Evolutionary conservation across 2,797 vertebrate genomes (phyloP).

Genomic region (Setipinna tenuifilis): DNA sequence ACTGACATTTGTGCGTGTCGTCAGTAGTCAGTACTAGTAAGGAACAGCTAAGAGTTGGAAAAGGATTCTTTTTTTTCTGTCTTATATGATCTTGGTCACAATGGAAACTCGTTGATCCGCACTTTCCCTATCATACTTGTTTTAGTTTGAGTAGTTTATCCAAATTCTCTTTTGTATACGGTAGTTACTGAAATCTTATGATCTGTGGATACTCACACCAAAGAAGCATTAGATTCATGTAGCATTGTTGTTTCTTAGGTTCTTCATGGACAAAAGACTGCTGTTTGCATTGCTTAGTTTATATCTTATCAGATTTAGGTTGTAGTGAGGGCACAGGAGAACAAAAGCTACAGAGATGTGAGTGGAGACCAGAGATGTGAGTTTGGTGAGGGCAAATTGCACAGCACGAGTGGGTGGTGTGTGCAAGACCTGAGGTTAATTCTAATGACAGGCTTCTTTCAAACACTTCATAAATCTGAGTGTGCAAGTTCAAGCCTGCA

Average conservation of each 20-base stretch:
- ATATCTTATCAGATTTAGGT: not conserved
- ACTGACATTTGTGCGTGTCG: not conserved
- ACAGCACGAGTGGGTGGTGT: not conserved
- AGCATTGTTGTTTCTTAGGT: not conserved
- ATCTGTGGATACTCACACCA: not conserved
- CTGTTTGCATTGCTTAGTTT: not conserved
- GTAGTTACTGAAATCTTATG: not conserved
- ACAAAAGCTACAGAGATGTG: not conserved
- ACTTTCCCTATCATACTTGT: not conserved
- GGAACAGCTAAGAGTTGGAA: not conserved
- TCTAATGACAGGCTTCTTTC: not conserved
- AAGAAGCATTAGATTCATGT: not conserved
- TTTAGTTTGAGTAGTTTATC: not conserved
- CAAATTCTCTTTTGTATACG: not conserved
- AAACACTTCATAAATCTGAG: conserved; percentile 4
- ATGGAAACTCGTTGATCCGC: not conserved
- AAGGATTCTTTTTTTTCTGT: not conserved
- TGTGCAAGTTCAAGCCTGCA: not conserved
- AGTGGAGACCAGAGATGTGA: not conserved
- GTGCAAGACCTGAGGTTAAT: not conserved
- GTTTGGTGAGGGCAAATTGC: not conserved
- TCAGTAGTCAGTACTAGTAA: not conserved
- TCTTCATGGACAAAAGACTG: not conserved
- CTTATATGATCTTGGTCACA: not conserved
- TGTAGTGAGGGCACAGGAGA: not conserved